Percentiles rank a stretch among this genome's conserved stretches.
These are phyloP conservation scores for Glaucidium brasilianum DNA, from an alignment of 2,113 vertebrate species.

Conservation along the genomic window DNA sequence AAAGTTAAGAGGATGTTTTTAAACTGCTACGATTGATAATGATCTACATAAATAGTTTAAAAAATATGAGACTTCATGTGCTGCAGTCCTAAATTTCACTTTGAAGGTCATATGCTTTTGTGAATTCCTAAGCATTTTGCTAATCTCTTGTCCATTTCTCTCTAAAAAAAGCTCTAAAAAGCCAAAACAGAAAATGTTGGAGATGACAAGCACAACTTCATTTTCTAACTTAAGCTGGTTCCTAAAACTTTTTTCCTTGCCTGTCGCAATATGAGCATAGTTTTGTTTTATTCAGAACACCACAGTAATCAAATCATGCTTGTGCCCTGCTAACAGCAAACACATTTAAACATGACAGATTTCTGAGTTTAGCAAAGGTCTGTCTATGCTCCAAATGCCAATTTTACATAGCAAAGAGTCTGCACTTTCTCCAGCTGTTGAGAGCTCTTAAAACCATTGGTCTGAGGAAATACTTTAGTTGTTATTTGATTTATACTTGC, in stretches of 20 bases:
- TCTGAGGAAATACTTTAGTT: conserved; percentile 25
- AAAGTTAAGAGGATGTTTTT: neutral
- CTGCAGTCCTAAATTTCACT: neutral
- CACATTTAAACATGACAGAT: conserved; percentile 10
- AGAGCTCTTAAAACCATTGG: conserved; percentile 30
- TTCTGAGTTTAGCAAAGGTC: neutral
- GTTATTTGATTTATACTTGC: conserved; percentile 39
- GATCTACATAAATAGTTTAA: neutral
- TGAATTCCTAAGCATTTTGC: neutral
- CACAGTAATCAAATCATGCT: neutral
- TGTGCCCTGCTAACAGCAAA: conserved; percentile 16
- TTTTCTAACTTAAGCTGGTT: neutral
- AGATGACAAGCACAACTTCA: neutral
- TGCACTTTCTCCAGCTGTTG: conserved; percentile 37
- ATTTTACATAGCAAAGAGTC: conserved; percentile 7
- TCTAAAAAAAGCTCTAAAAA: neutral
- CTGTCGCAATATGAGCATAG: neutral
- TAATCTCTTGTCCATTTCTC: neutral
- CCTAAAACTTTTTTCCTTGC: neutral
- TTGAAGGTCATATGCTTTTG: neutral
- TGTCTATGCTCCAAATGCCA: neutral
- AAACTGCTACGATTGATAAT: neutral
- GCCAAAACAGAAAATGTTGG: neutral
- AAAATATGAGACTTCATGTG: neutral
- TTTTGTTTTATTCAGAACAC: neutral